Evolutionary conservation across 2,113 vertebrate genomes (phyloP), one percentile per base, ranked within the genome.

Genomic region (Lagopus leucura): DNA sequence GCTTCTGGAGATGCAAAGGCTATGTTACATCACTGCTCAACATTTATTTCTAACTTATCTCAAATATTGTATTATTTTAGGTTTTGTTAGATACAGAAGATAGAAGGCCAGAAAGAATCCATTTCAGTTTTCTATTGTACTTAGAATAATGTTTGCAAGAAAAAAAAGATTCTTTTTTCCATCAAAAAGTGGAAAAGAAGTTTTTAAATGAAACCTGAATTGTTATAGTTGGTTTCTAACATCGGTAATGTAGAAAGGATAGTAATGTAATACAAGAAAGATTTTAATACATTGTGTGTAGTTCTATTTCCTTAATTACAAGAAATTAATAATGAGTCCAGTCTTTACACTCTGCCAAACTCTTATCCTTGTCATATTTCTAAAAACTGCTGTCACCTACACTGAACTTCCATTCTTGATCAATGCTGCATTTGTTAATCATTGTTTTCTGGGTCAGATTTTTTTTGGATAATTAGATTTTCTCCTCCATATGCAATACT

Each of bases 11-110:
- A 60, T 91, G 52, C 85, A 85, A 75, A 94, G 89, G 85, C 66
- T 43, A 42, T 45, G 34, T 4, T 67, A 38, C 72, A 84, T 81
- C 42, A 75, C 52, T 50, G 42, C 28, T 82, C 14, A 82, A 28
- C 27, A 18, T 85, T 71, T 88, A 72, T 85, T 72, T 93, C 82
- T 91, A 61, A 19, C 34, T 91, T 64, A 72, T 85, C 57, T 89
- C 42, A 89, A 81, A 48, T 38, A 52, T 2, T 79, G 7, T 70
- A 34, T 45, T 42, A 7, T 4, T 82, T 85, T 70, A 18, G 42
- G 10, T 57, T 75, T 76, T 60, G 43, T 82, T 86, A 76, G 38
- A n/a, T 79, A 45, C 7, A 36, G 69, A 72, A 55, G 86, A 45
- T 43, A 77, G 70, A 73, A 81, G 32, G 57, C 34, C 13, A 71